Evolutionary conservation across 2,888 invertebrate species (phyloP).

Genomic region (Boloria euphrosyne): DNA sequence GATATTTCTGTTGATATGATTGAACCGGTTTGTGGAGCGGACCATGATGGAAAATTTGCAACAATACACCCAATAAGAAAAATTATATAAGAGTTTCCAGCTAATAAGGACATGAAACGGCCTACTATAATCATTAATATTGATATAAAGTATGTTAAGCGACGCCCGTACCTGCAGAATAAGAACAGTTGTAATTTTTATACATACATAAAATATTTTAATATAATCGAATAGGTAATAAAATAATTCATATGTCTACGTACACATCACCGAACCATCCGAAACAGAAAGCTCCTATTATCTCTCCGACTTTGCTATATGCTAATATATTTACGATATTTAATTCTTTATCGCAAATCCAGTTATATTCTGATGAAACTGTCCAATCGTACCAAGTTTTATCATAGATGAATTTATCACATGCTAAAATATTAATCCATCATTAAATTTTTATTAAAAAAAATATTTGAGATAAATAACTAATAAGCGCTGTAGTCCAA

Average conservation of each 20-base stretch:
- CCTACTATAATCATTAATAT: constrained; percentile 55
- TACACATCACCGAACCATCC: constrained; percentile 67
- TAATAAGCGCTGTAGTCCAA: too few species aligned
- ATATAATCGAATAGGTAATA: background rate
- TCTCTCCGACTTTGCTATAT: constrained; percentile 57
- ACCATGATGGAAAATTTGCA: constrained; percentile 58
- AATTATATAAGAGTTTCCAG: constrained; percentile 51
- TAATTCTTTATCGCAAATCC: constrained; percentile 63
- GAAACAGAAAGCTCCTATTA: constrained; percentile 57
- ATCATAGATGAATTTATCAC: constrained; percentile 54
- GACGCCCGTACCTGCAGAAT: constrained; percentile 60
- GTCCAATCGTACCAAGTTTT: constrained; percentile 62
- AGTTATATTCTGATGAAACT: constrained; percentile 57
- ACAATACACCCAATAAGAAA: constrained; percentile 57
- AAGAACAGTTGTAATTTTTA: constrained; percentile 2
- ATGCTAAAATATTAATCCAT: constrained; percentile 48
- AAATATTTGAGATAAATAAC: too few species aligned
- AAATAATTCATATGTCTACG: constrained; percentile 44
- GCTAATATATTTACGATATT: constrained; percentile 58
- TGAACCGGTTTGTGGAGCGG: constrained; percentile 54
- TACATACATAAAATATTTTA: constrained; percentile 3
- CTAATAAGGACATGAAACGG: constrained; percentile 53
- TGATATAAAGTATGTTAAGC: constrained; percentile 55
- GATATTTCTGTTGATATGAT: constrained; percentile 64
- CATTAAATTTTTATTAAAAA: constrained; percentile 2